phyloP scores from a whole-genome alignment of 2,113 vertebrate species.

The Tragelaphus imberbis region DNA sequence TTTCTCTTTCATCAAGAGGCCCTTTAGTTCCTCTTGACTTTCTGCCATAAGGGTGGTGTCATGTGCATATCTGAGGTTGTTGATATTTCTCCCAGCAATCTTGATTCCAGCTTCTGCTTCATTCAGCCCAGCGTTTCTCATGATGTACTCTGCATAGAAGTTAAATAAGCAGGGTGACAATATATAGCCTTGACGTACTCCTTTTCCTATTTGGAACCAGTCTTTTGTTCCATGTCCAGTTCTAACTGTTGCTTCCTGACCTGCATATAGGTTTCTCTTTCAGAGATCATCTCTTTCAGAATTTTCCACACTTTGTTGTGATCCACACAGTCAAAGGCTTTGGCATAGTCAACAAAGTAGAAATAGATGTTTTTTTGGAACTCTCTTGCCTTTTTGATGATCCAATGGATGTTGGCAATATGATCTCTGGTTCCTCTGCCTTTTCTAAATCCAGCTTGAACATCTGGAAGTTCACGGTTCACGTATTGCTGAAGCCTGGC shows the following conservation, averaged over 20 bases:
- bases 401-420: not conserved
- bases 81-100: not conserved
- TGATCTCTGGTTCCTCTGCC: not conserved
- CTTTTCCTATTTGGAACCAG: not conserved
- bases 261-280: not conserved
- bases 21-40: not conserved
- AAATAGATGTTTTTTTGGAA: not conserved
- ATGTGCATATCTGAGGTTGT: not conserved
- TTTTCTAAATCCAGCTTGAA: not conserved
- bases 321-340: not conserved
- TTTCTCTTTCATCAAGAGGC: not conserved
- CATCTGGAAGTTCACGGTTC: not conserved
- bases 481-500: not conserved
- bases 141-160: not conserved
- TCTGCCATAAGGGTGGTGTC: not conserved
- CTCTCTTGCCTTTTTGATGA: not conserved
- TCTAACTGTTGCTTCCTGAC: not conserved
- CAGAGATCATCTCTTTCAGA: not conserved
- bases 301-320: not conserved
- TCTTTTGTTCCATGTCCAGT: not conserved
- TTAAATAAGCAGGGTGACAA: not conserved
- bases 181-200: not conserved
- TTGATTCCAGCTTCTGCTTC: not conserved
- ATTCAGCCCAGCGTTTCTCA: fast-evolving
- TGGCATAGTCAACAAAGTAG: not conserved